A percentile compares a stretch with the other conserved stretches of the same genome.
These are phyloP conservation scores for Cryptosula pallasiana DNA, from an alignment of 2,888 invertebrate species.

Conservation along the genomic window DNA sequence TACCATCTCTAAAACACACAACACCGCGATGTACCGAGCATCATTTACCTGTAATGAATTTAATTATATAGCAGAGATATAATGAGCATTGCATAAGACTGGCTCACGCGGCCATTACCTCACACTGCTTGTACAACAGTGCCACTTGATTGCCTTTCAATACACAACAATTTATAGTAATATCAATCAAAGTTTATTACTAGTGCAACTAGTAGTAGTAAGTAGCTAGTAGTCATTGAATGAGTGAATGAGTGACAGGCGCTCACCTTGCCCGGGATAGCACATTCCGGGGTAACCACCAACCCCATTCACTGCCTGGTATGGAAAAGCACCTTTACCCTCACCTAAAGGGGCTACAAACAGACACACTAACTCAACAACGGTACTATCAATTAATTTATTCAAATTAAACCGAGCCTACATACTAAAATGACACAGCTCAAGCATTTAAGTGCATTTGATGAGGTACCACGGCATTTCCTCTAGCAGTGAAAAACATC, in stretches of 20 bases:
- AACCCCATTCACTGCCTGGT: constrained; percentile 9
- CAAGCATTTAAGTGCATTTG: too few relatives aligned
- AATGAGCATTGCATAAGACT: neutral
- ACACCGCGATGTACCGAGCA: neutral
- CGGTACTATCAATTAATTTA: too few relatives aligned
- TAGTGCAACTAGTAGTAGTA: neutral
- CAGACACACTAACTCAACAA: too few relatives aligned
- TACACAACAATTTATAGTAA: neutral
- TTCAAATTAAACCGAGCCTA: too few relatives aligned
- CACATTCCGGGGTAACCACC: neutral
- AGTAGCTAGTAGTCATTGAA: too few relatives aligned
- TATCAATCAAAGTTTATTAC: neutral
- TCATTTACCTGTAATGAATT: neutral
- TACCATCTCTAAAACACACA: constrained; percentile 8
- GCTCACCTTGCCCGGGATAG: constrained; percentile 1
- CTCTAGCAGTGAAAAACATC: too few relatives aligned
- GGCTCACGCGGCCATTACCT: neutral
- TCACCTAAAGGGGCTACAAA: neutral
- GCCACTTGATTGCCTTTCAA: neutral
- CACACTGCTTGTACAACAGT: neutral
- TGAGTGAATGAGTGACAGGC: neutral
- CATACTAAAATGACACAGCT: too few relatives aligned
- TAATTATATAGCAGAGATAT: neutral
- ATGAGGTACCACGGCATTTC: too few relatives aligned
- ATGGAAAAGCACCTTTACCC: constrained; percentile 2